Evolutionary conservation across 35 echinoderm and acorn worm genomes (phyloP), one percentile per base, ranked within the genome.

Genomic region (Holothuria glaberrima): DNA sequence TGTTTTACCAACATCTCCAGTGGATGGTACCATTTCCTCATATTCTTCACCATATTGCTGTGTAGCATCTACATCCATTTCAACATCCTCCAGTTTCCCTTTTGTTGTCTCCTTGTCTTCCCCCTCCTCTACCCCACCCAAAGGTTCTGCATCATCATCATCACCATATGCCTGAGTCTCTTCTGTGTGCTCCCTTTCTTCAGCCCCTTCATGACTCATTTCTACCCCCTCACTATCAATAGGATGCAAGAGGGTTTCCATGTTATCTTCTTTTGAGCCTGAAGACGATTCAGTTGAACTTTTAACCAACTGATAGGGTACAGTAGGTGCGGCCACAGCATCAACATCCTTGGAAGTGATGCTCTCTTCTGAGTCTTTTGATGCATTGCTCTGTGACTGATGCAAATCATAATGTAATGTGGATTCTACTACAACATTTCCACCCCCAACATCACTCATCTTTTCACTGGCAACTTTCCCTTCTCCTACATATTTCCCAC

Each of bases 131-230:
- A 4, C 71, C 22, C 13, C 71, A 75, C 21, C 29, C 31, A 30
- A 12, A 13, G 66, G 31, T 27, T 28, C 70, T 74, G 32, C 5
- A 35, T 30, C 70, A 74, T 78, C 70, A 74, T 78, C 74, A 13
- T 48, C 50, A n/a, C 74, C 74, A 78, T 78, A 78, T 4, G 74
- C 74, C 33, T 78, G 74, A 78, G 36, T 78, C 50, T 78, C 74
- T 27, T 78, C 74, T 48, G 74, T 48, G 44, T 29, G 9, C 9
- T 78, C 74, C 6, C 38, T 52, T 52, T 21, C 44, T 21, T 3
- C 18, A 5, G 9, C 44, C 21, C 74, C 38, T 35, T 21, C 41
- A 22, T 48, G n/a, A 78, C 29, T 78, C 36, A 12, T 33, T 26
- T 35, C 74, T 52, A 48, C 1, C 21, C 5, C 20, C 13, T 48